Base-by-base conservation (phyloP, 2,888 invertebrate species). In the Drosophila buzzatii region DNA sequence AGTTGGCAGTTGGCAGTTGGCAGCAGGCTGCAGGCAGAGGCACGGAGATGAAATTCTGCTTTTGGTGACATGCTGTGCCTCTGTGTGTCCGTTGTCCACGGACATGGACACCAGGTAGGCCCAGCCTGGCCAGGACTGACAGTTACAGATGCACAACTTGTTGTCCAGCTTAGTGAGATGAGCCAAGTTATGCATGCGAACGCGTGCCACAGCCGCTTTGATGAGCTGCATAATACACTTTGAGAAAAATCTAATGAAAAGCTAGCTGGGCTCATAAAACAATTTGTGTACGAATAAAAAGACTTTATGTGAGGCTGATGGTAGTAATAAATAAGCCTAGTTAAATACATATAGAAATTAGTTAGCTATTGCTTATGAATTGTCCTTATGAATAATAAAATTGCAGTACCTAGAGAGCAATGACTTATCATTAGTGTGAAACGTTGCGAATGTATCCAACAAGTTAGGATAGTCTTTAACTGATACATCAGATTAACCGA, bases 131-230 rank as follows among this genome's bases (percentile, higher is more conserved):
- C 65, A 56, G 68, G 35, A 64, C 73, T 85, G 87, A 80, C 87
- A 85, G 73, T 68, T 81, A 76, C 87, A 85, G 85, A 84, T 81
- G 85, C 82, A 61, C 76, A 81, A 83, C 86, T 84, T 81, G 83
- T 85, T 83, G 81, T 76, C 73, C 79, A 39, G 73, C 76, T 84
- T 71, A 76, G 78, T 56, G 71, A 81, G 81, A 67, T 79, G 76
- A 81, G 82, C 76, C 71, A 70, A 80, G 70, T 79, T 85, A 73
- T 73, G 85, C 76, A 82, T 79, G 63, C 65, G 66, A 81, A 80
- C 78, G 82, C 82, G 78, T 74, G 80, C 77, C 70, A 69, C 45
- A 51, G 52, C 20, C 55, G 55, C 70, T 59, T 75, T 79, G 79
- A 75, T 73, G 76, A 73, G 75, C 76, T 62, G 62, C 18, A 31